Percentiles rank a stretch among this genome's conserved stretches.
phyloP scores from a whole-genome alignment of 2,113 vertebrate species.

The Prinia subflava region DNA sequence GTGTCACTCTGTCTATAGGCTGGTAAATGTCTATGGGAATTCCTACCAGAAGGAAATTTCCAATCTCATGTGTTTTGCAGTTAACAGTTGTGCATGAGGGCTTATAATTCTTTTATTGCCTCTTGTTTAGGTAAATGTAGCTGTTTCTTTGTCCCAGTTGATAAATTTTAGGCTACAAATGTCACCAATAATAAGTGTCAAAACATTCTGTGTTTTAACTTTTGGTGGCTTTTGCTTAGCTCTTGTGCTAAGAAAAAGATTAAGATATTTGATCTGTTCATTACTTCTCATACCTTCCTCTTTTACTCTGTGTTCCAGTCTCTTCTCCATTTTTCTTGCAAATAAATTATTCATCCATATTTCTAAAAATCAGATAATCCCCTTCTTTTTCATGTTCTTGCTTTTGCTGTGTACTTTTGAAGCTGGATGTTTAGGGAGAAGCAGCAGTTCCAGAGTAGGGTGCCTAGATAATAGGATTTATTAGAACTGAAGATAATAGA shows the following conservation, averaged over 20 bases:
- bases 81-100: background rate
- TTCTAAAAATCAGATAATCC: background rate
- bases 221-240: background rate
- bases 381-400: background rate
- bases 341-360: background rate
- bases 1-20: background rate
- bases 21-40: background rate
- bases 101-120: background rate
- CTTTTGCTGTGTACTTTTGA: background rate
- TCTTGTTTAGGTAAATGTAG: background rate
- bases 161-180: background rate
- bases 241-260: background rate
- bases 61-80: rapidly evolving
- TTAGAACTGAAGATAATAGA: background rate
- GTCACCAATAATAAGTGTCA: background rate
- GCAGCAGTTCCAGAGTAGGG: background rate
- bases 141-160: background rate
- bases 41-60: background rate
- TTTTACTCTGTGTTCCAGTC: background rate
- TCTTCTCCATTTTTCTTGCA: background rate
- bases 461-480: background rate
- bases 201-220: background rate
- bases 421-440: background rate
- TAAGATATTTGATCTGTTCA: background rate
- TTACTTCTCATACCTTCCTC: background rate